Evolutionary conservation across 2,888 invertebrate genomes (phyloP).

Genomic region (Tenthredo scrophulariae): DNA sequence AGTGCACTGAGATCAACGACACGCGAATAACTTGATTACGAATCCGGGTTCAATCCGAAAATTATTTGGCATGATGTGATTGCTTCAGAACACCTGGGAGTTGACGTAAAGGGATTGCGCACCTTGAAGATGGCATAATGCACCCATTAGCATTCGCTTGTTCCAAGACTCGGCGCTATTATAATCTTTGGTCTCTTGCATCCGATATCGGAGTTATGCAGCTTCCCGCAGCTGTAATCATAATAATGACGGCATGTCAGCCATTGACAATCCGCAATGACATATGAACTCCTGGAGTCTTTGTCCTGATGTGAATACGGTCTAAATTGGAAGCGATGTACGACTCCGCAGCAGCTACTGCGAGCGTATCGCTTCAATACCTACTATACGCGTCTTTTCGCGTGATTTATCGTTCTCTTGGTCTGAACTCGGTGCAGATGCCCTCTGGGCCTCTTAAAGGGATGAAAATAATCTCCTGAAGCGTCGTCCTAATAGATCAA

Average conservation of each 20-base stretch:
- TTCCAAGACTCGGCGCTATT: slow-evolving; percentile 38
- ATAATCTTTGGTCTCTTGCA: slow-evolving; percentile 55
- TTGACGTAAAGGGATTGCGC: slow-evolving; percentile 54
- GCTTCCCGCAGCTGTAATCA: slow-evolving; percentile 15
- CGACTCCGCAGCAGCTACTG: slow-evolving; percentile 24
- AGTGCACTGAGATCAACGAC: neutral
- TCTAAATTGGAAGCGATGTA: slow-evolving; percentile 71
- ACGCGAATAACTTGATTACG: neutral
- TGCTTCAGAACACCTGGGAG: slow-evolving; percentile 50
- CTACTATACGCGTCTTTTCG: slow-evolving; percentile 28
- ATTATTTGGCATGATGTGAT: neutral
- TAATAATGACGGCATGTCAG: neutral
- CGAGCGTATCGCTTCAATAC: slow-evolving; percentile 19
- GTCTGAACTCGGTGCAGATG: neutral
- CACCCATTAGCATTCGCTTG: slow-evolving; percentile 68
- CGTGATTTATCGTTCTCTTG: slow-evolving; percentile 37
- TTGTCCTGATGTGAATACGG: slow-evolving; percentile 74
- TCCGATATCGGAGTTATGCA: slow-evolving; percentile 57
- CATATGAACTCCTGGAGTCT: slow-evolving; percentile 73
- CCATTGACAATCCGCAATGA: slow-evolving; percentile 71
- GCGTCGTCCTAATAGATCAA: slow-evolving; percentile 17
- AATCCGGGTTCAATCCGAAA: neutral
- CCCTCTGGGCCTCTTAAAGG: slow-evolving; percentile 8
- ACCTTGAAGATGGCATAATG: slow-evolving; percentile 54
- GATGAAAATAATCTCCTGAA: slow-evolving; percentile 10